Evolutionary conservation across 2,113 vertebrate species (phyloP), one percentile per base, ranked within the genome.

Genomic region (Microtus pennsylvanicus): DNA sequence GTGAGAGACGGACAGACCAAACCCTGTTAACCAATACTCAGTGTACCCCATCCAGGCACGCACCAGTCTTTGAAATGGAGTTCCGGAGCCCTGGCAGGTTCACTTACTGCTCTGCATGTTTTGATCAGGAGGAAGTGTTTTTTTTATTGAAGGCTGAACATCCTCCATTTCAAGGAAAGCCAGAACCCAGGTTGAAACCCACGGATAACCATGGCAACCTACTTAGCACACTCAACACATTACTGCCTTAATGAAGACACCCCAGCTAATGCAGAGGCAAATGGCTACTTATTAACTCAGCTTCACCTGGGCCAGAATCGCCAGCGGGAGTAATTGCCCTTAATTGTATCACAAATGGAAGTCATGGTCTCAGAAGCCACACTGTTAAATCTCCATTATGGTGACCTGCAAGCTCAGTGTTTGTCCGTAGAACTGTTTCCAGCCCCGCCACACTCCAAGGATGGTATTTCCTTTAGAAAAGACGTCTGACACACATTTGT

Each of bases 261-360:
- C 28, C 85, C 82, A 33, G 90, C 94, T 93, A 93, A 30, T 96
- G 96, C 81, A 21, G 69, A 97, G 95, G 88, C 95, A 98, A 96
- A 96, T 92, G 76, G 93, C 74, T 93, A 92, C 91, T 97, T 67
- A 97, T 96, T 87, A 96, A 96, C 92, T 85, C 91, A 96, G 85
- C 77, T 74, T 95, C 96, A 94, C 82, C 80, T 77, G 58, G 92
- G 26, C 12, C 72, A 93, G 89, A 77, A 13, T 97, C 82, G 65
- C 78, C 45, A 87, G 52, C 8, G 10, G 50, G 77, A 95, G 12
- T 35, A 93, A 95, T 19, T 80, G 82, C 86, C 65, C 58, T 82
- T 88, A 93, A 96, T 94, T 92, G 86, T 65, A 65, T 78, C 88
- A 92, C 95, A 95, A 94, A 95, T 70, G 74, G 50, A 93, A 94